Base-by-base conservation (phyloP, 2,888 invertebrate genomes). In the Bombyx huttoni region DNA sequence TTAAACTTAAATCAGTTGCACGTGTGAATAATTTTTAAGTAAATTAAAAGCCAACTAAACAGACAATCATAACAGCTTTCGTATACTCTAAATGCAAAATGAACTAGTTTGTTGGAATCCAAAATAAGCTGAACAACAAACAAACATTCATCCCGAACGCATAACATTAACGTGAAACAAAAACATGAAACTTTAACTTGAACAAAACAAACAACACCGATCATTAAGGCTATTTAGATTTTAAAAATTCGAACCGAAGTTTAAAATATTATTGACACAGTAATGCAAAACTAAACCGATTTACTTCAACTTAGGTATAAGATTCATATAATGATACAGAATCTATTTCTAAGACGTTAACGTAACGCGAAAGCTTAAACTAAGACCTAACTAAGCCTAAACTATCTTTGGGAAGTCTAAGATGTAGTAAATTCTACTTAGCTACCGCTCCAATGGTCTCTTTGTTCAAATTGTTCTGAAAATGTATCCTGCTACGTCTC, bases 151-250 rank as follows among this genome's bases (percentile, higher is more conserved):
- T 56, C 59, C 59, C 55, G 34, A 55, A 60, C 73, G 69, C 64
- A 61, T 62, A 73, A 69, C 70, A 58, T 60, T 53, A 58, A 52
- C 51, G 56, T 62, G 62, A 65, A 74, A 74, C 64, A 63, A 59
- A 64, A 76, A 75, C 69, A 63, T 65, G 63, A 64, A 59, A 59
- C 60, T 61, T 66, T 70, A 79, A 77, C 73, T 66, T 63, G 58
- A 63, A 61, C 58, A 50, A 62, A 69, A 75, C 69, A 69, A 80
- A 78, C 77, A 81, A 78, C 68, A 78, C 86, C 86, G 85, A 79
- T 71, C 82, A 87, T 88, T 87, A 86, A 88, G 88, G 83, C 81
- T 67, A 64, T 73, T 62, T 61, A 53, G 52, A 8, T 63, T 62
- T 59, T 59, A 56, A 59, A 59, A 56, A 59, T 60, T 58, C 60